Evolutionary conservation across 1,140 invertebrate genomes (phyloP), one percentile per base, ranked within the genome.

Genomic region (Drosophila auraria): DNA sequence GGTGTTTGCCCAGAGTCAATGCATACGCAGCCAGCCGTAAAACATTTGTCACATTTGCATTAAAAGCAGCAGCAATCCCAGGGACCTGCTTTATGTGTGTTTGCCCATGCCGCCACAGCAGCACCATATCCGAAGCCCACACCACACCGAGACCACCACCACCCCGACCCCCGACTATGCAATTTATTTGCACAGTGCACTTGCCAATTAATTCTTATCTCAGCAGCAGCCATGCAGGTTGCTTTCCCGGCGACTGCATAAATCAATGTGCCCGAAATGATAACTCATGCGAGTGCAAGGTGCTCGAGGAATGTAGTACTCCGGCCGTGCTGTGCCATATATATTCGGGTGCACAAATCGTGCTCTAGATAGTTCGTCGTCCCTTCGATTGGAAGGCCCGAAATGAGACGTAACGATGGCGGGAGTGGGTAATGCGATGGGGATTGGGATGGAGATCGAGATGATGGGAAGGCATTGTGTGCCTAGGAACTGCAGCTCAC

Each of bases 1-100:
- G 86, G 86, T 90, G 86, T 86, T 84, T 90, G 79, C 76, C 68
- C 87, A 82, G 72, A 86, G 86, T 90, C 86, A 90, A 86, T 84
- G 78, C 58, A 83, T 66, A 74, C 83, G 82, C 86, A 89, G 56
- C 71, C 86, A 90, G 66, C 78, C 76, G 87, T 91, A 90, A 90
- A 90, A 90, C 86, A 90, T 90, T 90, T 90, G 86, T 90, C 86
- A 90, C 86, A 90, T 90, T 90, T 90, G 72, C 87, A 90, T 90
- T 90, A 86, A 90, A 80, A 82, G 82, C 82, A 82, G 80, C 66
- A 60, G 63, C 63, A 71, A 64, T 44, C 56, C 71, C 27, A 36
- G 63, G 59, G 20, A 69, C 75, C 49, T 15, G 73, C 53, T 59
- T 59, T 49, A 75, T 75, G 56, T 75, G 71, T 75, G 71, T 54